phyloP scores from a whole-genome alignment of 2,797 vertebrate genomes.

The Onychomys arenicola region DNA sequence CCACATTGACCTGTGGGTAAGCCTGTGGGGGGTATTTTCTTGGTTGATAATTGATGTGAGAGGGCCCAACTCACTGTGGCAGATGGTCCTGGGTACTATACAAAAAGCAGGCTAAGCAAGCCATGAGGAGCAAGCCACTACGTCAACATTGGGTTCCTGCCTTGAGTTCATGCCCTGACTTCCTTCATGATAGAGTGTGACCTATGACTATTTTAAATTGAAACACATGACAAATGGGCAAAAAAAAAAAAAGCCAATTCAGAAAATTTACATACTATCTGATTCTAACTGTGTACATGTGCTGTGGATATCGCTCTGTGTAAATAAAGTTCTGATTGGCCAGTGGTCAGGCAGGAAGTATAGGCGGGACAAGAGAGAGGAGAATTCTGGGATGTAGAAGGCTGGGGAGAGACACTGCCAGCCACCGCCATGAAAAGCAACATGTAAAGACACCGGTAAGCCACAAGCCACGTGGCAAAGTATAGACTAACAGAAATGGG shows the following conservation, averaged over 20 bases:
- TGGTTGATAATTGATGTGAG: neutral
- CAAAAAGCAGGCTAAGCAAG: neutral
- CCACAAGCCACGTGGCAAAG: too few relatives aligned
- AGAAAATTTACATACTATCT: neutral
- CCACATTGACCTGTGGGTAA: neutral
- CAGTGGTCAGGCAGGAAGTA: too few relatives aligned
- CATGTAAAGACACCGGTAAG: too few relatives aligned
- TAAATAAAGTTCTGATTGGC: too few relatives aligned
- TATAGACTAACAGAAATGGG: too few relatives aligned
- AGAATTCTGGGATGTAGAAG: too few relatives aligned
- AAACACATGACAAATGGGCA: neutral
- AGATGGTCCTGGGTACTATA: neutral
- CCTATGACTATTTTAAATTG: slow-evolving; percentile 10
- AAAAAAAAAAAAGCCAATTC: neutral
- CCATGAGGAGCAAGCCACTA: too few relatives aligned
- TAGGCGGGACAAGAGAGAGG: too few relatives aligned
- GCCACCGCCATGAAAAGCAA: too few relatives aligned
- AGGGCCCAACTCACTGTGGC: neutral
- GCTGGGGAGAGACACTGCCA: too few relatives aligned
- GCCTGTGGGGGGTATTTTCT: neutral
- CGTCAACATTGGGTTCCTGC: neutral
- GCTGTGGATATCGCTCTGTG: too few relatives aligned
- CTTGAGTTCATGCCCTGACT: neutral
- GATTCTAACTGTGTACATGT: neutral
- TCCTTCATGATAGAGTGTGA: neutral